Percentiles rank a stretch among this genome's conserved stretches.
These are phyloP conservation scores for Chloroceryle aenea DNA, from an alignment of 2,113 vertebrate species.

Conservation along the genomic window DNA sequence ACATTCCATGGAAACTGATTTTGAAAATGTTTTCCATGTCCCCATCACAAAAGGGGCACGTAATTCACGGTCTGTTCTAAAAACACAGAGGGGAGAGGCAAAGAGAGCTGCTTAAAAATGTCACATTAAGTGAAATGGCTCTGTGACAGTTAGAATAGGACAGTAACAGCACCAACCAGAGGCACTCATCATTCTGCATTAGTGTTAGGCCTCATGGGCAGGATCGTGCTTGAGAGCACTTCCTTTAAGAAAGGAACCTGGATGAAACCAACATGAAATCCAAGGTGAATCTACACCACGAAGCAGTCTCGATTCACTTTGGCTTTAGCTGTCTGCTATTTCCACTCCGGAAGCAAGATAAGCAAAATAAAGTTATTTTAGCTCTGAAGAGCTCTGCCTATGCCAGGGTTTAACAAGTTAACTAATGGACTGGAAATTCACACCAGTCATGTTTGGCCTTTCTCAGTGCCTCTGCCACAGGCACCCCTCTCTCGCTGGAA, in stretches of 20 bases:
- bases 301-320: not conserved
- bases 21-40: not conserved
- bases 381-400: not conserved
- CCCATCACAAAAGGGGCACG: not conserved
- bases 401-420: not conserved
- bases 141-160: not conserved
- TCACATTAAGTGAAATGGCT: not conserved
- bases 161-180: constrained; percentile 21
- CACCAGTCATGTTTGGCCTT: not conserved
- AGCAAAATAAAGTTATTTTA: not conserved
- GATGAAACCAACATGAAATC: not conserved
- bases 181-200: constrained; percentile 32
- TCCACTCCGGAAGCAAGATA: not conserved
- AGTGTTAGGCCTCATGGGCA: not conserved
- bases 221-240: not conserved
- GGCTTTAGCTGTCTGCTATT: not conserved
- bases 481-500: not conserved
- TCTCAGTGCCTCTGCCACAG: not conserved
- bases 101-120: not conserved
- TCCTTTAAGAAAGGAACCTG: not conserved
- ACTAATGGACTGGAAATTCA: not conserved
- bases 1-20: not conserved
- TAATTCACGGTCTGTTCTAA: not conserved
- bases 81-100: not conserved
- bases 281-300: not conserved